A percentile compares a stretch with the other conserved stretches of the same genome.
Conservation (phyloP, 1,140 invertebrate genomes). For the Mylabris phalerata region DNA sequence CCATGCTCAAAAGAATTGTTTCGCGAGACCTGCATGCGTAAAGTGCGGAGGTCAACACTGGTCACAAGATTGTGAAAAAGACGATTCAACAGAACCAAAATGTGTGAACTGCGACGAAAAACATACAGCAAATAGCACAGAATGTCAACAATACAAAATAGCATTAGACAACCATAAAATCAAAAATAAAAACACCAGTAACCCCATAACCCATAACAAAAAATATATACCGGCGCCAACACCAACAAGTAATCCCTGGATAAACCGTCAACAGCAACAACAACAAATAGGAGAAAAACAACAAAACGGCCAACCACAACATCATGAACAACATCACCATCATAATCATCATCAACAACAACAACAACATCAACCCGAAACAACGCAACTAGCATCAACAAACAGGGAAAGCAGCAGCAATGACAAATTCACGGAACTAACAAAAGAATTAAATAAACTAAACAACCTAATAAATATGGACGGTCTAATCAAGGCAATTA, state of each 20-base stretch:
- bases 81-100: background rate
- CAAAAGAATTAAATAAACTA: background rate
- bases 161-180: background rate
- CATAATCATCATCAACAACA: too few relatives aligned
- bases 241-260: background rate
- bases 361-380: too few relatives aligned
- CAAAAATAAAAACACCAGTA: background rate
- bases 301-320: too few relatives aligned
- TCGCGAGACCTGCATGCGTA: conserved; percentile 25
- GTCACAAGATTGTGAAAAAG: conserved; percentile 31
- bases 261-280: background rate
- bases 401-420: background rate
- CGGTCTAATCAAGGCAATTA: background rate
- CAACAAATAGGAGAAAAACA: too few relatives aligned
- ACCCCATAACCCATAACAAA: background rate
- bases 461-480: background rate
- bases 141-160: background rate
- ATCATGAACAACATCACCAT: too few relatives aligned
- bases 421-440: background rate
- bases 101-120: conserved; percentile 3
- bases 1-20: conserved; percentile 34
- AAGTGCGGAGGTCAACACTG: conserved; percentile 37
- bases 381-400: too few relatives aligned
- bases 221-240: background rate
- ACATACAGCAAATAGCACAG: background rate